Conservation (phyloP, 1,140 invertebrate species). For the Vanessa atalanta region DNA sequence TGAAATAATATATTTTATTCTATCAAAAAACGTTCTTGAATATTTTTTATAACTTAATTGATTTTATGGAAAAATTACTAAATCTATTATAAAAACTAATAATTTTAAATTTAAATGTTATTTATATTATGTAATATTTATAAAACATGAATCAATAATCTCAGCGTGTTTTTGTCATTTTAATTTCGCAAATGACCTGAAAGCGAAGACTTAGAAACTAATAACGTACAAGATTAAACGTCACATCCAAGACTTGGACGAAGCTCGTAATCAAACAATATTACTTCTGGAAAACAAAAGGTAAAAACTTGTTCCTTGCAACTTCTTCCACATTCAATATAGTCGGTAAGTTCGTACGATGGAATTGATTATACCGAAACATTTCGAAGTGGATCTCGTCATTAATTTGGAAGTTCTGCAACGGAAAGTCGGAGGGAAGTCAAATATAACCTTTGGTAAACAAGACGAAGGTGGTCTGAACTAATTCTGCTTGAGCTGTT, state of each 20-base stretch:
- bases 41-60: too few relatives aligned
- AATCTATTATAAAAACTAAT: too few relatives aligned
- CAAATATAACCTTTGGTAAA: too few relatives aligned
- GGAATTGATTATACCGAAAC: not conserved
- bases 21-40: too few relatives aligned
- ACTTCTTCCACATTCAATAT: not conserved
- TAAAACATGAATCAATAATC: not conserved
- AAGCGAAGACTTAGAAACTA: constrained; percentile 4
- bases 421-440: not conserved
- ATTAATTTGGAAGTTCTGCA: not conserved
- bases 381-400: not conserved
- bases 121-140: too few relatives aligned
- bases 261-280: not conserved
- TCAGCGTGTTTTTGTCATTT: not conserved
- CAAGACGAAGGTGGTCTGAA: too few relatives aligned
- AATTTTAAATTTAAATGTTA: too few relatives aligned
- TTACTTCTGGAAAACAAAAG: not conserved
- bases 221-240: not conserved
- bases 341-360: not conserved
- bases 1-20: too few relatives aligned
- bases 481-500: too few relatives aligned
- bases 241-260: not conserved
- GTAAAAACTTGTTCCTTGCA: not conserved
- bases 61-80: too few relatives aligned
- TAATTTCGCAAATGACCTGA: not conserved